These are phyloP conservation scores for Pan paniscus DNA, from an alignment of 2,113 vertebrate genomes.

Conservation along the genomic window DNA sequence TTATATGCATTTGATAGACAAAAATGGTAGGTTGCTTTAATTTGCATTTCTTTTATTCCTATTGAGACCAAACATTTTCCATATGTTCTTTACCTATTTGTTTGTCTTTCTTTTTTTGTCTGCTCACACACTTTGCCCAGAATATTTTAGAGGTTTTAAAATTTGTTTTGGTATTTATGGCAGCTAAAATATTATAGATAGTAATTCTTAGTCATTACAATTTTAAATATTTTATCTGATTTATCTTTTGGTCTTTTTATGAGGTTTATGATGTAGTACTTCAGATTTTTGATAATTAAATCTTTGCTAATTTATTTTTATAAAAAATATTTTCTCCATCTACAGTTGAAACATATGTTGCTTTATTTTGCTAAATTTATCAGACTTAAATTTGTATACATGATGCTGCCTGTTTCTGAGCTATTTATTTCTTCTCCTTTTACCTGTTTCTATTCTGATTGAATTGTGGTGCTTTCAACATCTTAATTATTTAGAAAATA, in stretches of 20 bases:
- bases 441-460: neutral
- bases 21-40: neutral
- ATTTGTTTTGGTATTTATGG: neutral
- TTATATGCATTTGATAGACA: neutral
- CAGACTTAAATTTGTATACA: neutral
- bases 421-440: neutral
- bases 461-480: neutral
- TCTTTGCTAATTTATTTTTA: neutral
- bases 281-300: neutral
- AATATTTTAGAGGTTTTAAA: neutral
- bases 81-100: neutral
- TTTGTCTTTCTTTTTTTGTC: neutral
- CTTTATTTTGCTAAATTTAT: neutral
- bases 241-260: neutral
- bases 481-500: slow-evolving; percentile 23
- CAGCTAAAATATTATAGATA: neutral
- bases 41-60: slow-evolving; percentile 21
- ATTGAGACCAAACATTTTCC: neutral
- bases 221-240: neutral
- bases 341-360: neutral
- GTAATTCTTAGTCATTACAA: neutral
- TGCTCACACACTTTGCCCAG: neutral
- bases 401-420: neutral
- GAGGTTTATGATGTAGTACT: neutral
- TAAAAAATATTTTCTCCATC: neutral